Conservation (phyloP, 2,888 invertebrate genomes). For the Antitype chi region DNA sequence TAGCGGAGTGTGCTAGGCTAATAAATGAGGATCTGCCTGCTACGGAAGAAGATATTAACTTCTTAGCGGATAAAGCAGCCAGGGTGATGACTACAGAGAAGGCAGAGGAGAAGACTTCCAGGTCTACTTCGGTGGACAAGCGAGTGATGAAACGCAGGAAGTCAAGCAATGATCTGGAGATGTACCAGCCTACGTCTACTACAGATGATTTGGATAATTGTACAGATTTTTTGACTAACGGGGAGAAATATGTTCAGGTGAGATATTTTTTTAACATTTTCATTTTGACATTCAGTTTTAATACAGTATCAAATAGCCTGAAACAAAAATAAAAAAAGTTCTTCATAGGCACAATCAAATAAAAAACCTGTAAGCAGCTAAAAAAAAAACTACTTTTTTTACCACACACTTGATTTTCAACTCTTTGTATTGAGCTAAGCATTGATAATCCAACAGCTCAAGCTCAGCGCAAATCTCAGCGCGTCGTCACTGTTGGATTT, state of each 20-base stretch:
- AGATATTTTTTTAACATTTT: conserved; percentile 11
- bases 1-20: conserved; percentile 82
- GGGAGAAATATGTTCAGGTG: conserved; percentile 88
- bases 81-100: conserved; percentile 86
- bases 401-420: too few relatives aligned
- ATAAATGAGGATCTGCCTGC: conserved; percentile 77
- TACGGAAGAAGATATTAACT: conserved; percentile 85
- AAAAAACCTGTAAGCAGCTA: too few relatives aligned
- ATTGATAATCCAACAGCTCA: too few relatives aligned
- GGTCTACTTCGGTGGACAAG: conserved; percentile 79
- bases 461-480: too few relatives aligned
- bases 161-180: conserved; percentile 85
- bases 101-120: conserved; percentile 71
- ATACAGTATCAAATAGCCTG: neutral
- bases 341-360: too few relatives aligned
- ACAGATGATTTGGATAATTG: conserved; percentile 86
- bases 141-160: conserved; percentile 81
- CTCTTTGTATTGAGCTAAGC: too few relatives aligned
- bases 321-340: too few relatives aligned
- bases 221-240: conserved; percentile 79
- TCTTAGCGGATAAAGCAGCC: conserved; percentile 85
- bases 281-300: neutral
- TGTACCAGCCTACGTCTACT: conserved; percentile 88
- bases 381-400: too few relatives aligned
- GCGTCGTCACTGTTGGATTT: too few relatives aligned